Evolutionary conservation across 2,113 vertebrate species (phyloP).

Genomic region (Cyanocitta stelleri): DNA sequence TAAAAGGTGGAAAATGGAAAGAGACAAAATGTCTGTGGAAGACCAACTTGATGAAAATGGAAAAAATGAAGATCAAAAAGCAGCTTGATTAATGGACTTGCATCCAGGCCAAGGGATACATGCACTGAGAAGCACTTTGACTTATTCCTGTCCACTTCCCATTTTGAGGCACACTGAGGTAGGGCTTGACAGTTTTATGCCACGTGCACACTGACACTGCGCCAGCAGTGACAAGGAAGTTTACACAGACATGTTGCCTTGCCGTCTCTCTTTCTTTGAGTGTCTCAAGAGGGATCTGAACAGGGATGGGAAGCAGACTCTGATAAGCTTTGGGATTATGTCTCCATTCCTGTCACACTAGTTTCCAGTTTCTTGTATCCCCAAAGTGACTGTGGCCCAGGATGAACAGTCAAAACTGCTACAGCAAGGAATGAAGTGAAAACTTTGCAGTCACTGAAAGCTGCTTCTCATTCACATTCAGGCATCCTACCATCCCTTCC

Average conservation of each 20-base stretch:
- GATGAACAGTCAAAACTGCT: not conserved
- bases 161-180: not conserved
- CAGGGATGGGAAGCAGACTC: not conserved
- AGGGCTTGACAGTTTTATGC: not conserved
- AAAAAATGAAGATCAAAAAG: not conserved
- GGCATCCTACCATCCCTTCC: not conserved
- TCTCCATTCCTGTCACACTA: not conserved
- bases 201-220: accelerated
- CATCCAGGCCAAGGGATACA: not conserved
- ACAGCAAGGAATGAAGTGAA: not conserved
- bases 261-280: not conserved
- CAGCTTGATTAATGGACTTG: not conserved
- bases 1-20: not conserved
- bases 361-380: not conserved
- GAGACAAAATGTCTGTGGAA: not conserved
- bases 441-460: not conserved
- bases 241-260: not conserved
- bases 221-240: not conserved
- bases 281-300: not conserved
- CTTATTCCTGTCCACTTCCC: not conserved
- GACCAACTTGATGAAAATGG: not conserved
- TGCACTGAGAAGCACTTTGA: not conserved
- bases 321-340: not conserved
- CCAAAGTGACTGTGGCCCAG: not conserved
- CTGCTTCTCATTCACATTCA: not conserved